A percentile compares a stretch with the other conserved stretches of the same genome.
These are phyloP conservation scores for Hafferia zeledoni DNA, from an alignment of 2,797 vertebrate species.

Conservation along the genomic window DNA sequence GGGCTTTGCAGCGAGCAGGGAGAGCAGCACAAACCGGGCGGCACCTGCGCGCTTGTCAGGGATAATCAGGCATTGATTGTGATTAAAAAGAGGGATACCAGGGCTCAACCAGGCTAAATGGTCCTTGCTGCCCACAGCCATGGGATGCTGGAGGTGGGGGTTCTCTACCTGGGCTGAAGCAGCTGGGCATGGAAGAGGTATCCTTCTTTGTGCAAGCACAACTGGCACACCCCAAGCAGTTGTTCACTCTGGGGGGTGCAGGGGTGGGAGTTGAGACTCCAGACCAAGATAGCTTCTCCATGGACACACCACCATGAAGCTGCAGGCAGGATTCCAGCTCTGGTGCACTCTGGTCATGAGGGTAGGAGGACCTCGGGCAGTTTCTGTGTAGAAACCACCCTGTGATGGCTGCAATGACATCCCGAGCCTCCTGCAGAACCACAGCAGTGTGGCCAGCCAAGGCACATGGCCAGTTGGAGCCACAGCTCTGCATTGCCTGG, in stretches of 20 bases:
- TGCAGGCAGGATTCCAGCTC: not conserved
- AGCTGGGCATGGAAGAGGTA: not conserved
- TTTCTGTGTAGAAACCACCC: not conserved
- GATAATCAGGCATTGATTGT: not conserved
- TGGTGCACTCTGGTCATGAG: fast-evolving
- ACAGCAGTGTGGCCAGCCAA: not conserved
- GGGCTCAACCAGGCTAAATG: fast-evolving
- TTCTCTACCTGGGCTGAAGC: not conserved
- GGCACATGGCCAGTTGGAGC: not conserved
- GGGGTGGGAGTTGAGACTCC: not conserved
- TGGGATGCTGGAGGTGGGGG: not conserved
- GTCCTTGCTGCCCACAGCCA: fast-evolving
- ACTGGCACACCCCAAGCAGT: not conserved
- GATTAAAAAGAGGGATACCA: not conserved
- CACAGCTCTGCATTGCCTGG: not conserved
- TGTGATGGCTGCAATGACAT: not conserved
- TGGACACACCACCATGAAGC: not conserved
- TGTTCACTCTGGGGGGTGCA: fast-evolving
- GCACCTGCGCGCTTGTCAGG: fast-evolving
- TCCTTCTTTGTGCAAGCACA: not conserved
- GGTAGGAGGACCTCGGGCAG: not conserved
- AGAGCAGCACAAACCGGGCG: fast-evolving
- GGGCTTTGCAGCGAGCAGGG: not conserved
- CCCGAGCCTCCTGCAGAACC: not conserved
- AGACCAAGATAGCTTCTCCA: not conserved